These are phyloP conservation scores for Kradibia gibbosae DNA, from an alignment of 1,140 invertebrate genomes.

Conservation along the genomic window DNA sequence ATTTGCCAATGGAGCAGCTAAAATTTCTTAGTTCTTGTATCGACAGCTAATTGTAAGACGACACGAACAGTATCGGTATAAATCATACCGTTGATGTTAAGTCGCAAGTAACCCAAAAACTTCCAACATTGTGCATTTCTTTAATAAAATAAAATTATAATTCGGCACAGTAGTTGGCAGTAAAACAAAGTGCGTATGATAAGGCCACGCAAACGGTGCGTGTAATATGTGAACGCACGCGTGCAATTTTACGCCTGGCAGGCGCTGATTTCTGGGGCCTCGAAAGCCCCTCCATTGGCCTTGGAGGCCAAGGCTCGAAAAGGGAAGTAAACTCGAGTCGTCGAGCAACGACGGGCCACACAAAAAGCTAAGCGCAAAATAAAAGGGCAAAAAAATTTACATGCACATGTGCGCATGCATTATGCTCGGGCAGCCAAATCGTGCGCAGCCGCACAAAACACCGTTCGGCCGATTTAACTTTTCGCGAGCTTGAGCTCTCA, in stretches of 20 bases:
- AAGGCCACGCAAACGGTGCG: conserved; percentile 30
- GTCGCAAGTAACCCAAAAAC: background rate
- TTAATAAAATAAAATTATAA: conserved; percentile 36
- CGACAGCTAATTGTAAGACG: conserved; percentile 36
- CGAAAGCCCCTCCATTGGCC: too few species aligned
- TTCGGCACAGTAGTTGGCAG: background rate
- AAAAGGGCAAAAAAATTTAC: conserved; percentile 24
- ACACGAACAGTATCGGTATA: background rate
- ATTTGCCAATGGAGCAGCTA: too few species aligned
- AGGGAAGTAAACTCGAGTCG: conserved; percentile 20
- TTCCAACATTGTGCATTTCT: background rate
- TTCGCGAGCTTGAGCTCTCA: conserved; percentile 35
- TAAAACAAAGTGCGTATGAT: conserved; percentile 1
- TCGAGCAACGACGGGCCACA: background rate
- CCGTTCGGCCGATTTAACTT: conserved; percentile 62
- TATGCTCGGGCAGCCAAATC: background rate
- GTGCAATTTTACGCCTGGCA: conserved; percentile 40
- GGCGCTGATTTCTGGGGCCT: background rate
- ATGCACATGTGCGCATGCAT: background rate
- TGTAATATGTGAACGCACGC: conserved; percentile 3
- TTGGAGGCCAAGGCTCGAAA: background rate
- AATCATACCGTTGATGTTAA: background rate
- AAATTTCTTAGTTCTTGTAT: background rate
- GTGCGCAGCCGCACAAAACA: conserved; percentile 3
- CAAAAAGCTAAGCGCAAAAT: conserved; percentile 5